Evolutionary conservation across 2,888 invertebrate species (phyloP).

Genomic region (Diadromus collaris): DNA sequence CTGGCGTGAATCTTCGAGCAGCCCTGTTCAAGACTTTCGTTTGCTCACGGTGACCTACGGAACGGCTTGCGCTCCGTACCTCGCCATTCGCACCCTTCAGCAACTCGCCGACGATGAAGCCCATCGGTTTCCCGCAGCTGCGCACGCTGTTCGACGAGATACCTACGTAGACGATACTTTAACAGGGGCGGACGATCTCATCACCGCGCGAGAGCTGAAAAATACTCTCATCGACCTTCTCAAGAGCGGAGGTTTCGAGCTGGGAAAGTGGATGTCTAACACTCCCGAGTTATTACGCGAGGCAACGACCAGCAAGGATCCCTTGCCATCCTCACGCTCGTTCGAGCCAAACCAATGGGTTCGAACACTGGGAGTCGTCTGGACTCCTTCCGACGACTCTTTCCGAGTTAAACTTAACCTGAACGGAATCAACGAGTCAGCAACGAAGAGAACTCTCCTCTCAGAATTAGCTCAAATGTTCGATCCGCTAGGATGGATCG

Average conservation of each 20-base stretch:
- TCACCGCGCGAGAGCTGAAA: neutral
- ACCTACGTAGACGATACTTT: neutral
- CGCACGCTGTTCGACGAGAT: neutral
- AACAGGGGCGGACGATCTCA: neutral
- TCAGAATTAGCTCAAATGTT: neutral
- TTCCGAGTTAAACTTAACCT: neutral
- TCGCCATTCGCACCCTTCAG: slow-evolving; percentile 13
- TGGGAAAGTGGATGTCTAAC: neutral
- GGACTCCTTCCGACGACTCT: slow-evolving; percentile 7
- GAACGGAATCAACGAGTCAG: neutral
- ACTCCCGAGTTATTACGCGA: too few relatives aligned
- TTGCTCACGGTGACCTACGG: slow-evolving; percentile 15
- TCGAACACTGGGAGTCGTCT: neutral
- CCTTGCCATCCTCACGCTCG: neutral
- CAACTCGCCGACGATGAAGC: slow-evolving; percentile 7
- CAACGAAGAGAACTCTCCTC: neutral
- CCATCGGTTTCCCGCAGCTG: neutral
- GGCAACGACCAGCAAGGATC: neutral
- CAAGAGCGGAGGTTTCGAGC: neutral
- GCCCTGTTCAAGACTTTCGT: neutral
- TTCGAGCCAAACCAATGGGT: slow-evolving; percentile 8
- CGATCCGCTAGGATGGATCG: neutral
- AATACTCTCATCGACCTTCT: neutral
- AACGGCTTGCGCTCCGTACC: neutral
- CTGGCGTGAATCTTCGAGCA: neutral